Base-by-base conservation (phyloP, 1,140 invertebrate species). In the Magallana ariakensis region DNA sequence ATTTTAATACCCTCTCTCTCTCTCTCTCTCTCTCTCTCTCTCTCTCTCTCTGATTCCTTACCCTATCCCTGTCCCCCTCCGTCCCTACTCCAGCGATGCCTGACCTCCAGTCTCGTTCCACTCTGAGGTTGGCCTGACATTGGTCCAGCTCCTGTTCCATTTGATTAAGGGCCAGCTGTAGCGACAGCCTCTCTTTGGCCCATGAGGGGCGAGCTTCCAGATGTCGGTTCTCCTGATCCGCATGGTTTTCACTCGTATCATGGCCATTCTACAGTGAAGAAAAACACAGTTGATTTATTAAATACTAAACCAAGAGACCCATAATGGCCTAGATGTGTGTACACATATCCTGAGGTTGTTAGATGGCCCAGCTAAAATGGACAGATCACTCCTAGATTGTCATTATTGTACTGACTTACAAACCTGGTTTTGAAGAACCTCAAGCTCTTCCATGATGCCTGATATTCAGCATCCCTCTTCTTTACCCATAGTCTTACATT, bases 161-260 rank as follows among this genome's bases (percentile, higher is more conserved):
- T 10, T 92, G 89, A 85, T 93, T 91, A 0, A 94, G 90, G 8
- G 92, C 89, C 83, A 92, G 89, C 88, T 94, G 92, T 10, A 95
- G 89, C 0, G 91, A 90, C 10, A 93, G 90, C 84, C 93, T 89
- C 87, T 95, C 94, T 88, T 92, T 92, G 75, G 93, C 92, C 94
- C 94, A 94, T 8, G 91, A 85, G 9, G 92, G 92, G 70, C 93
- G 87, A 58, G 94, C 93, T 55, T 91, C 89, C 16, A 90, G 62
- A 22, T 89, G 88, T 54, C 81, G 80, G 33, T 87, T 83, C 5
- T 83, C 82, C 89, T 87, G 80, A 86, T 90, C 80, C 62, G 86
- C 46, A 87, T 81, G 53, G 22, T 54, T 75, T 33, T 58, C 54
- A 8, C 5, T 70, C 5, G 6, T 3, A 19, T 89, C 83, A 8